These are phyloP conservation scores for Cydia splendana DNA, from an alignment of 1,140 invertebrate species.

Conservation along the genomic window DNA sequence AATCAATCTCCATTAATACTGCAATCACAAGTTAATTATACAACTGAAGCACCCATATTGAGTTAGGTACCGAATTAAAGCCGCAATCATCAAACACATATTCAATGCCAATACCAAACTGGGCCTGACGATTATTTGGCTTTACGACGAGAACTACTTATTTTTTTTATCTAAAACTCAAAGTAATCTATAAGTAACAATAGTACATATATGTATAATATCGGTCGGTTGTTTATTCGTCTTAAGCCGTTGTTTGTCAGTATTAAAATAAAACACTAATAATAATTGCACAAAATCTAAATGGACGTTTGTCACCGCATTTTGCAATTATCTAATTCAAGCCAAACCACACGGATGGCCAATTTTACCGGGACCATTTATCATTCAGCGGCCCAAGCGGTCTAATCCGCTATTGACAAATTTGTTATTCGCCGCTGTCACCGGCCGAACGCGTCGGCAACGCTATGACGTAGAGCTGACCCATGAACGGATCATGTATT, in stretches of 20 bases:
- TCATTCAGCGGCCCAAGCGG: neutral
- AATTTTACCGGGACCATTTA: neutral
- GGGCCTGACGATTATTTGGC: too few species aligned
- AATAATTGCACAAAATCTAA: neutral
- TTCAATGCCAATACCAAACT: neutral
- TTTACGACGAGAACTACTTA: too few species aligned
- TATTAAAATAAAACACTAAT: too few species aligned
- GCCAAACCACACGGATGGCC: neutral
- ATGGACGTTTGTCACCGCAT: neutral
- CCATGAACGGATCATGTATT: neutral
- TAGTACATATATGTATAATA: too few species aligned
- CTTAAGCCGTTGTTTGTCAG: too few species aligned
- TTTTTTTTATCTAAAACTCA: too few species aligned
- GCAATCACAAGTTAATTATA: neutral
- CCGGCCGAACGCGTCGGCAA: neutral
- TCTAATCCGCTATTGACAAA: slow-evolving; percentile 19
- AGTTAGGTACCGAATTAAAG: neutral
- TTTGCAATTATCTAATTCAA: slow-evolving; percentile 6
- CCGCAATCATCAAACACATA: neutral
- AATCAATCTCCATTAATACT: neutral
- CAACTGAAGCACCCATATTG: neutral
- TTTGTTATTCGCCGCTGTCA: slow-evolving; percentile 13
- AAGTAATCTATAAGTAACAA: too few species aligned
- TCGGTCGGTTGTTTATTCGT: too few species aligned
- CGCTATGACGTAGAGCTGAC: neutral